Percentiles rank a stretch among this genome's conserved stretches.
Conservation (phyloP, 2,797 vertebrate species). For the Spinus pinus region DNA sequence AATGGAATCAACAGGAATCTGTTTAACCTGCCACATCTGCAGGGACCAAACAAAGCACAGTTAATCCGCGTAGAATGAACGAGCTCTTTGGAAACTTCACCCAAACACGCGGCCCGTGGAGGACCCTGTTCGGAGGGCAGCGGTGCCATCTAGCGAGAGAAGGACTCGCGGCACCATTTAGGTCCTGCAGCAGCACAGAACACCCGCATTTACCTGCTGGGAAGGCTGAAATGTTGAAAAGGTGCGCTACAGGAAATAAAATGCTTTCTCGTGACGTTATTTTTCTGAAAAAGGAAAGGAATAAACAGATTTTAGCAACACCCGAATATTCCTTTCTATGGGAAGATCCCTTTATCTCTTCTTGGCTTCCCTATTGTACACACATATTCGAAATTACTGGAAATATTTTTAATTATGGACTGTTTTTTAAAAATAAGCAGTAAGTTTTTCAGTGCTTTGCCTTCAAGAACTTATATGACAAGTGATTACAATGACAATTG, state of each 20-base stretch:
- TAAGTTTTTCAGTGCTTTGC: not conserved
- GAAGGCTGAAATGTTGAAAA: not conserved
- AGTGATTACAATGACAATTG: not conserved
- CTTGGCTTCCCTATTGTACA: not conserved
- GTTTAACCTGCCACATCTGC: not conserved
- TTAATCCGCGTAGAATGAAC: not conserved
- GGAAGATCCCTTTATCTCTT: not conserved
- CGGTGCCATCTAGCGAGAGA: conserved; percentile 14
- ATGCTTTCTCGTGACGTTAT: not conserved
- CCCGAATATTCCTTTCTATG: not conserved
- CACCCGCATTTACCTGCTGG: not conserved
- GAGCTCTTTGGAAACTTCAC: rapidly evolving
- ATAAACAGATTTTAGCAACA: not conserved
- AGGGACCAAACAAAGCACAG: not conserved
- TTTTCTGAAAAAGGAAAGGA: not conserved
- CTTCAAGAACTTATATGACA: not conserved
- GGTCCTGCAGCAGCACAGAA: not conserved
- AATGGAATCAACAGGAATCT: not conserved
- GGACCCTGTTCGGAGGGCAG: not conserved
- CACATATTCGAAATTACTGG: not conserved
- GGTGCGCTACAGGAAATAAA: not conserved
- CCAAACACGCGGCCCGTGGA: not conserved
- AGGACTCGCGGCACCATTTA: not conserved
- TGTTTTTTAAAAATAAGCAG: not conserved
- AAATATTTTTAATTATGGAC: not conserved